Base-by-base conservation (phyloP, 2,797 vertebrate genomes). In the Bufotes viridis region DNA sequence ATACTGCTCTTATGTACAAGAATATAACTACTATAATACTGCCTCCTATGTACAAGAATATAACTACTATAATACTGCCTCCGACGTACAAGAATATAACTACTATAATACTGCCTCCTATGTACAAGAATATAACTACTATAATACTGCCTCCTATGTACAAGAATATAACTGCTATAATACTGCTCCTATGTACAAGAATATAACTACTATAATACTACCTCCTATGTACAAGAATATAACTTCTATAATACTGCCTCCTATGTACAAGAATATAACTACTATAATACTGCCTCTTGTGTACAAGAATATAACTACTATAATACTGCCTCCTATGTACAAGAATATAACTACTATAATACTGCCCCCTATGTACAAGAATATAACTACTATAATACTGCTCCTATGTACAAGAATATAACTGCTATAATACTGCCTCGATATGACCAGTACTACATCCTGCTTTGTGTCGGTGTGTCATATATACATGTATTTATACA, bases 51-150 rank as follows among this genome's bases (percentile, higher is more conserved):
- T 69, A 69, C n/a, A 29, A 69, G n/a, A 22, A n/a, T 22, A 63
- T 63, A 60, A 17, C 58, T 60, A 60, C 22, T 11, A 63, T 24
- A 63, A n/a, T 63, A 63, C 17, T 63, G 18, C 61, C 61, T 1
- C 61, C 22, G 26, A 67, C 14, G 58, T 67, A 24, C n/a, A n/a
- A n/a, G n/a, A n/a, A n/a, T 67, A 67, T 67, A 69, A 69, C 65
- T 61, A 69, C 65, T 69, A 26, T 69, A 69, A 69, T 69, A 69
- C 65, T 69, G 65, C 65, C 11, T 6, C 63, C 63, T 67, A 67
- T 67, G n/a, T 67, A 67, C 63, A 67, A 67, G 63, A 67, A 67
- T 67, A 67, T 67, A 67, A n/a, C 63, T 67, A 67, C 63, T 67
- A 60, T 67, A 67, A 67, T 67, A 67, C 63, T 67, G 63, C 63